Evolutionary conservation across 1,140 invertebrate genomes (phyloP), one percentile per base, ranked within the genome.

Genomic region (Diachasmimorpha longicaudata): DNA sequence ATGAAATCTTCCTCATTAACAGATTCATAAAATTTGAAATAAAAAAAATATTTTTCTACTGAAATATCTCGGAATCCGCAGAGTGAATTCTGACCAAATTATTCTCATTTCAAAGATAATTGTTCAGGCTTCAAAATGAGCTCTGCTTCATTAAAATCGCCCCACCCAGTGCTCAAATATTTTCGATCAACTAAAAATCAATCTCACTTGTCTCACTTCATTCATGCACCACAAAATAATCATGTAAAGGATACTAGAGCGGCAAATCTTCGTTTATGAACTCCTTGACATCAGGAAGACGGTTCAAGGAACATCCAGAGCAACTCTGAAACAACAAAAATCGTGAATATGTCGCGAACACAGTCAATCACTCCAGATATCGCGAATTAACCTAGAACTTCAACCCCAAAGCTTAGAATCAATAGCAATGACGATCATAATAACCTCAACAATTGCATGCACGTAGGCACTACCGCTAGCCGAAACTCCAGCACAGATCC

Each of bases 181-280:
- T 39, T 39, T 10, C 37, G 10, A 39, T 4, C 4, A 39, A 5
- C n/a, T n/a, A n/a, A n/a, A n/a, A n/a, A n/a, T n/a, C n/a, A n/a
- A n/a, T n/a, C n/a, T n/a, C n/a, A n/a, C n/a, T n/a, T n/a, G n/a
- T n/a, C n/a, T n/a, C 31, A 31, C 31, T 31, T 31, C 31, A n/a
- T 39, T 39, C 37, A 39, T 42, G 39, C 31, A 31, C 31, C 2
- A 31, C n/a, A 42, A 42, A 42, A 42, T 42, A 19, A 68, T 75
- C n/a, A 19, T 16, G 16, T 36, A 77, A 87, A 88, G 89, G 88
- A 90, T 92, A 92, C 91, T 94, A 95, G 63, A 91, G 87, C 10
- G 93, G 93, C 21, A 95, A 83, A 82, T 95, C 94, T 79, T 94
- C 90, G 85, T 93, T 93, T 63, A 95, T 92, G 83, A 95, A 96